These are phyloP conservation scores for Rhopalosiphum nymphaeae DNA, from an alignment of 2,888 invertebrate genomes.

Conservation along the genomic window DNA sequence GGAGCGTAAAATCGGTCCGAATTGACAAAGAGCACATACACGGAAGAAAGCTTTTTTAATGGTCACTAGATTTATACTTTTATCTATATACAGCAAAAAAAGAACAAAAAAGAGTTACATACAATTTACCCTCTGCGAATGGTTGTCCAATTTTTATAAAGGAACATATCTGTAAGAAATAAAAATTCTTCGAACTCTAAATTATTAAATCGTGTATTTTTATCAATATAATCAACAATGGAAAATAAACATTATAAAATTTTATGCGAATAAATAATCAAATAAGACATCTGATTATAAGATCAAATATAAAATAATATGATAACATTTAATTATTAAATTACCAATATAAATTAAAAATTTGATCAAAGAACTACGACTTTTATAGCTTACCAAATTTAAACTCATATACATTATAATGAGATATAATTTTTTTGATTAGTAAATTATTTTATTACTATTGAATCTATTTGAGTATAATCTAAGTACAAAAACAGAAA, in stretches of 20 bases:
- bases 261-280: not conserved
- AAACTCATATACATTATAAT: not conserved
- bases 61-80: conserved; percentile 55
- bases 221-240: not conserved
- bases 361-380: not conserved
- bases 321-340: not conserved
- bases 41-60: conserved; percentile 55
- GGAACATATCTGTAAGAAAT: conserved; percentile 21
- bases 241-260: not conserved
- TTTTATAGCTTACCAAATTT: not conserved
- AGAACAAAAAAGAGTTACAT: conserved; percentile 41
- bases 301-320: not conserved
- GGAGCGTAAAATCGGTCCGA: conserved; percentile 62
- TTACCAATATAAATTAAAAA: not conserved
- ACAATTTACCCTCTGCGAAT: not conserved
- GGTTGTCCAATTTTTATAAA: not conserved
- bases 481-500: too few relatives aligned
- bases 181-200: conserved; percentile 16
- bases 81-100: not conserved
- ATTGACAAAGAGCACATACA: conserved; percentile 48
- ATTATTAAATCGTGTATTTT: not conserved
- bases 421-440: not conserved
- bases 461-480: too few relatives aligned
- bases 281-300: not conserved
- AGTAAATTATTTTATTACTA: not conserved